These are phyloP conservation scores for Lota lota DNA, from an alignment of 2,113 vertebrate genomes.

Conservation along the genomic window DNA sequence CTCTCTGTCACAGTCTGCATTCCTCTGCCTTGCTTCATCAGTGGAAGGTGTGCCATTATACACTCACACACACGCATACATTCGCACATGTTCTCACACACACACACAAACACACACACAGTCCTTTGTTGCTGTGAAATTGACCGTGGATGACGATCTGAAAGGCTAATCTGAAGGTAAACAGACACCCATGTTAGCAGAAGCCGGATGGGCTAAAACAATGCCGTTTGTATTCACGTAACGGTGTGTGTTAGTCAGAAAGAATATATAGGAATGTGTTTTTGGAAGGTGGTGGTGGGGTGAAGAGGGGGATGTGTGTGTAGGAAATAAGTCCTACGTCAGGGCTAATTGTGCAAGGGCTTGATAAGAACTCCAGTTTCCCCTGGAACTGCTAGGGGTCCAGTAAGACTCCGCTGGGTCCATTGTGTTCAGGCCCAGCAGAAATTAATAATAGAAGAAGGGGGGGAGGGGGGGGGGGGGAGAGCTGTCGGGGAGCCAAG, in stretches of 20 bases:
- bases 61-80: neutral
- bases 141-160: constrained; percentile 13
- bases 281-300: neutral
- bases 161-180: constrained; percentile 22
- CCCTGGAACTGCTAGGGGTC: constrained; percentile 34
- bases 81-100: too few species aligned
- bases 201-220: neutral
- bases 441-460: constrained; percentile 64
- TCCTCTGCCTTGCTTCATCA: constrained; percentile 5
- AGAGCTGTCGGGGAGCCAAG: constrained; percentile 24
- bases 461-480: constrained; percentile 21
- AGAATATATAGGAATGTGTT: constrained; percentile 2
- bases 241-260: constrained; percentile 10
- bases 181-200: constrained; percentile 28
- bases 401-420: constrained; percentile 32
- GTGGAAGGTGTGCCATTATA: constrained; percentile 11
- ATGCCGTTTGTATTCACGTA: neutral
- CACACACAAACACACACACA: neutral
- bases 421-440: constrained; percentile 60
- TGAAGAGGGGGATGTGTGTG: neutral
- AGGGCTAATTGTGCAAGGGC: constrained; percentile 54
- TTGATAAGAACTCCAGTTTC: constrained; percentile 76
- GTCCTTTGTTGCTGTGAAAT: constrained; percentile 24
- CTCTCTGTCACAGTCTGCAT: constrained; percentile 14
- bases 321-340: constrained; percentile 51